phyloP scores from a whole-genome alignment of 2,888 invertebrate species.

The Metallyticus violacea region DNA sequence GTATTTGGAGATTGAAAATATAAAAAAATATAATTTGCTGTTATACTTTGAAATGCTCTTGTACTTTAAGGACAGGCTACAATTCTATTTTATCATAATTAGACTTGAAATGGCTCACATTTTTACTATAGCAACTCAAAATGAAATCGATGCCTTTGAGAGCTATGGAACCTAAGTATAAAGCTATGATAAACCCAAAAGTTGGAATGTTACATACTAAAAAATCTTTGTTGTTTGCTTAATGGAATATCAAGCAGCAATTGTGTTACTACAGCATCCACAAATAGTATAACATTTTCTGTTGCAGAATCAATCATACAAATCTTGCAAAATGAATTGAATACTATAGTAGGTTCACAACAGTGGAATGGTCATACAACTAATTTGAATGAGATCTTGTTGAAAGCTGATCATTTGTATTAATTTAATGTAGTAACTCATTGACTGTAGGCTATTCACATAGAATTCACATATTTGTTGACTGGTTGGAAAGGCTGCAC shows the following conservation, averaged over 20 bases:
- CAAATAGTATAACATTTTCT: neutral
- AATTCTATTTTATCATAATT: no score
- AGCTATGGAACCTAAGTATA: neutral
- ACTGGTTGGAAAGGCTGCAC: slow-evolving; percentile 43
- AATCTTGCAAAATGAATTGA: neutral
- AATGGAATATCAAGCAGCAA: neutral
- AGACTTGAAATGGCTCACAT: neutral
- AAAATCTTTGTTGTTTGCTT: neutral
- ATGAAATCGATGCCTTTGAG: neutral
- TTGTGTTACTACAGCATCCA: neutral
- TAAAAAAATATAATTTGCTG: no score
- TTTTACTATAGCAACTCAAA: neutral
- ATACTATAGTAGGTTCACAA: neutral
- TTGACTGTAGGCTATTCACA: slow-evolving; percentile 10
- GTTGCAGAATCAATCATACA: neutral
- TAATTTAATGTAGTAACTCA: neutral
- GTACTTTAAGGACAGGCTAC: no score
- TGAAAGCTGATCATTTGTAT: neutral
- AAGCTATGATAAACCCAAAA: no score
- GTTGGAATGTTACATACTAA: neutral
- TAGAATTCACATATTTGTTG: slow-evolving; percentile 36
- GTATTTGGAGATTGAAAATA: no score
- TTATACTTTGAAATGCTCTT: no score
- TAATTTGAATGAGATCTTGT: neutral
- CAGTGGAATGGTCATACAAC: neutral